phyloP scores from a whole-genome alignment of 2,113 vertebrate genomes.

The Entomyzon cyanotis region DNA sequence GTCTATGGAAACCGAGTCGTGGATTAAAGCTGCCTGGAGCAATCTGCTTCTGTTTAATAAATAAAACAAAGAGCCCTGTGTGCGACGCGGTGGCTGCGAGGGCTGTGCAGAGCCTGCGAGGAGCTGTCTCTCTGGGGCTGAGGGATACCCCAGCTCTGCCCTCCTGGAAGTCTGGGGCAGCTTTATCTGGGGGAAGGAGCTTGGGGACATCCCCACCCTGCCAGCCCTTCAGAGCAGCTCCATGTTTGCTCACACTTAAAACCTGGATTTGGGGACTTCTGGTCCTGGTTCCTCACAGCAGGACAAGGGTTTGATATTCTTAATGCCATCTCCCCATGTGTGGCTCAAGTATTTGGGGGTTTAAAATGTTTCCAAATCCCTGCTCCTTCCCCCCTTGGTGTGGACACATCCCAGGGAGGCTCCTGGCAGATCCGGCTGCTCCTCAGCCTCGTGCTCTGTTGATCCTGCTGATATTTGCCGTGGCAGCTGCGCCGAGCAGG shows the following conservation, averaged over 20 bases:
- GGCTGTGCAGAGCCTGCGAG: background rate
- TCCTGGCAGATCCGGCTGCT: background rate
- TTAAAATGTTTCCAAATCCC: fast-evolving
- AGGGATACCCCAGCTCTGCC: background rate
- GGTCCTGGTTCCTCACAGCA: fast-evolving
- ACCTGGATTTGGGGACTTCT: background rate
- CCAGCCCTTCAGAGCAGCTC: background rate
- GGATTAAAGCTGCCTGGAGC: slow-evolving; percentile 33
- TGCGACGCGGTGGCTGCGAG: background rate
- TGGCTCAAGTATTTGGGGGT: background rate
- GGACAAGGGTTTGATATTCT: background rate
- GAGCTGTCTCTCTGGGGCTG: background rate
- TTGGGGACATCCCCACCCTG: background rate
- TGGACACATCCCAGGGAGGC: background rate
- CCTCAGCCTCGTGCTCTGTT: background rate
- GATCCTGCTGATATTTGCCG: slow-evolving; percentile 8
- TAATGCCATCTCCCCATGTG: fast-evolving
- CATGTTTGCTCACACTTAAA: fast-evolving
- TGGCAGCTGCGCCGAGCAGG: background rate
- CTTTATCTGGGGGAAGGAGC: background rate
- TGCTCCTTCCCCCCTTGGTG: background rate
- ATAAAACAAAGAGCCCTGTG: slow-evolving; percentile 8
- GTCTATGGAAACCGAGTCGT: slow-evolving; percentile 37
- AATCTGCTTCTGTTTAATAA: slow-evolving; percentile 30
- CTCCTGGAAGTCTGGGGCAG: background rate